Percentiles rank a stretch among this genome's conserved stretches.
Evolutionary conservation across 2,888 invertebrate species (phyloP).

Genomic region (Cephus pygmeus): DNA sequence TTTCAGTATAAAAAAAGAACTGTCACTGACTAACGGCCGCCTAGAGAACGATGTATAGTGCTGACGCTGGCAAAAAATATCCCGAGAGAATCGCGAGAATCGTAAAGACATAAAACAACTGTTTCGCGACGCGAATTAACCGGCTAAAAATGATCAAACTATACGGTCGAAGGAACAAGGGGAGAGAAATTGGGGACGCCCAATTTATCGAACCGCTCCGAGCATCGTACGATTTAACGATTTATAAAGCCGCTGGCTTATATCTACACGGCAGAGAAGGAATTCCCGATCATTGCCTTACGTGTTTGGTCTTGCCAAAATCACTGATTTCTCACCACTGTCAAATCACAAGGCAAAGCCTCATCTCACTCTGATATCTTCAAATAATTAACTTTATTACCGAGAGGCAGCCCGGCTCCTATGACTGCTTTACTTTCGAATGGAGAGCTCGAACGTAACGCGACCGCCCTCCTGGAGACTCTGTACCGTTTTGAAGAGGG

Average conservation of each 20-base stretch:
- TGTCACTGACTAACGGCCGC: neutral
- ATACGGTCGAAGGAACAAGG: neutral
- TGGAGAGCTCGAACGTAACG: constrained; percentile 40
- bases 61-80: neutral
- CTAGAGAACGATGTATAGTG: neutral
- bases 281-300: neutral
- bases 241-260: neutral
- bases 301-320: neutral
- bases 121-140: neutral
- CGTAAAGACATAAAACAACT: neutral
- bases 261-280: neutral
- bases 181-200: neutral
- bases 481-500: constrained; percentile 48
- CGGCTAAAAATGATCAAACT: neutral
- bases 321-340: constrained; percentile 40
- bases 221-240: neutral
- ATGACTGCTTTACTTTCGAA: constrained; percentile 9
- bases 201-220: neutral
- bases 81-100: neutral
- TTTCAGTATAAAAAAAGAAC: neutral
- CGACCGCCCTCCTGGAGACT: constrained; percentile 55
- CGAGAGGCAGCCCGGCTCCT: neutral
- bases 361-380: constrained; percentile 23
- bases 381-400: neutral
- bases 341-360: constrained; percentile 51